Percentiles rank a stretch among this genome's conserved stretches.
These are phyloP conservation scores for Drosophila hydei DNA, from an alignment of 1,140 invertebrate genomes.

Conservation along the genomic window DNA sequence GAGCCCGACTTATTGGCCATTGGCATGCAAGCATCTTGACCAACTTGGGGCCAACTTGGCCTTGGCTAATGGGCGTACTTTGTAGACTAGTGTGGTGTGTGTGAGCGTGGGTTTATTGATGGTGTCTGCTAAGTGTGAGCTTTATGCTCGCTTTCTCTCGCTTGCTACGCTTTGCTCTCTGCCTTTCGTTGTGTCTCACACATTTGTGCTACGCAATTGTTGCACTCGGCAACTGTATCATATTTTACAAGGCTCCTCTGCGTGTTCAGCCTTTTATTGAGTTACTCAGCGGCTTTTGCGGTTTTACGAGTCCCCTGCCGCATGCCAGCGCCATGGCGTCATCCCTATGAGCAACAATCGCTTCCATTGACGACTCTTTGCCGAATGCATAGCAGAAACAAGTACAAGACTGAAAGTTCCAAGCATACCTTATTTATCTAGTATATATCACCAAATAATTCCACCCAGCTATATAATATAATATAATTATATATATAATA, in stretches of 20 bases:
- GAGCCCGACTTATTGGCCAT: slow-evolving; percentile 70
- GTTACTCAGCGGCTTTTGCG: slow-evolving; percentile 49
- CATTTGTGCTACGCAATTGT: slow-evolving; percentile 46
- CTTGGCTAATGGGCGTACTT: slow-evolving; percentile 43
- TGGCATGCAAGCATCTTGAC: slow-evolving; percentile 72
- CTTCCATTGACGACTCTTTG: slow-evolving; percentile 6
- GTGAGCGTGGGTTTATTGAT: slow-evolving; percentile 24
- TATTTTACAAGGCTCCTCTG: slow-evolving; percentile 22
- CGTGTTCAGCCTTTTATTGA: slow-evolving; percentile 48
- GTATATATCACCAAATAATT: not conserved
- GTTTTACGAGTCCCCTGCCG: slow-evolving; percentile 38
- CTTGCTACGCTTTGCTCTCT: not conserved
- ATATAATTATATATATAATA: no score
- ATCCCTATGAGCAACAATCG: slow-evolving; percentile 25
- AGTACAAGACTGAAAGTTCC: not conserved
- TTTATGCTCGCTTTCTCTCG: slow-evolving; percentile 7
- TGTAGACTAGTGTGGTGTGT: not conserved
- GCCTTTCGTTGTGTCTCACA: not conserved
- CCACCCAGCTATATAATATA: no score
- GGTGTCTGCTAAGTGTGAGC: slow-evolving; percentile 44
- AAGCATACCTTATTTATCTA: not conserved
- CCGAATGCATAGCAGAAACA: slow-evolving; percentile 22
- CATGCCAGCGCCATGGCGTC: slow-evolving; percentile 45
- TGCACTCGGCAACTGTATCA: slow-evolving; percentile 59
- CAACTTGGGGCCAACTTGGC: slow-evolving; percentile 65